Base-by-base conservation (phyloP, 2,113 vertebrate species). In the Aldabrachelys gigantea region DNA sequence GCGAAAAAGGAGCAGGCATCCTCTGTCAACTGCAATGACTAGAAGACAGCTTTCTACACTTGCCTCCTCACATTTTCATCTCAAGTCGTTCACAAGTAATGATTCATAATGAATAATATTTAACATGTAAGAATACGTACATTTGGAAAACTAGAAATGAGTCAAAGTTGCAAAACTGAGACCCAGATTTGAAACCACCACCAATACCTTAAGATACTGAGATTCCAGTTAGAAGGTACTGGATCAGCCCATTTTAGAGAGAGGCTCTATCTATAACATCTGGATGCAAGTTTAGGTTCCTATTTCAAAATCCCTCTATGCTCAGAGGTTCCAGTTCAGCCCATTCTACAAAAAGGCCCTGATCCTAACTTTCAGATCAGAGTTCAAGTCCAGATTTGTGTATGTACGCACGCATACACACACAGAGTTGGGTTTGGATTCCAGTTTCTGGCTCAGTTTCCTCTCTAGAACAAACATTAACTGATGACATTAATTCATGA, bases 401-500 rank as follows among this genome's bases (percentile, higher is more conserved):
- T 69, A 78, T 9, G 12, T 0, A 0, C 19, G 31, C 31, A 17
- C 7, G 24, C 0, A 72, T 25, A 25, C 12, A n/a, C 72, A 75
- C 10, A 12, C 54, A 19, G 24, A 19, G 29, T 8, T 78, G 89
- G 76, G 78, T 49, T 57, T 88, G 50, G 53, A 85, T 89, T 89
- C 47, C 13, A 31, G 9, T 4, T 21, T 93, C 62, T 69, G 87
- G 87, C 82, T 38, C 6, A 69, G 38, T 79, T 90, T 52, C 92
- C 89, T 38, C 56, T 85, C 85, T 94, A 75, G 53, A 84, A 41
- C 88, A 94, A 92, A 93, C 56, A 94, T 41, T 65, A 90, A 85
- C 35, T 88, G 92, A 96, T 85, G 72, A 87, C 93, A 93, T 95
- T 54, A 90, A 89, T 89, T 89, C 24, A 95, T 82, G 27, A 96